Conservation (phyloP, 2,113 vertebrate species). For the Rhea pennata region DNA sequence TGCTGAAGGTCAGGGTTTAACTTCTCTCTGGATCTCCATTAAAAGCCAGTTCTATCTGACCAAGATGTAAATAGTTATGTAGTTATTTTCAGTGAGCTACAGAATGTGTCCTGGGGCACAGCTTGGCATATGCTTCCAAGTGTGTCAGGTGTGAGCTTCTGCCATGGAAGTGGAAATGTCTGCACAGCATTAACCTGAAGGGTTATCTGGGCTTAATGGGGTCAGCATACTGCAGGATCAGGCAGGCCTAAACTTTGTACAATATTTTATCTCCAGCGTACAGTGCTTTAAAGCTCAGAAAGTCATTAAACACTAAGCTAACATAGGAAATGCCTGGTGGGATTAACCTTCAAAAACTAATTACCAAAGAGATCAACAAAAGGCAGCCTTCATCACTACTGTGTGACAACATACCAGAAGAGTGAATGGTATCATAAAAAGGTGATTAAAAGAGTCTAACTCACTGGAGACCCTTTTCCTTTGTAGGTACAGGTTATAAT, state of each 20-base stretch:
- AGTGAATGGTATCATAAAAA: neutral
- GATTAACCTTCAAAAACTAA: constrained; percentile 71
- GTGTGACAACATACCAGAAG: neutral
- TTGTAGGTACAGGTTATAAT: neutral
- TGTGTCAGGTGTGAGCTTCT: neutral
- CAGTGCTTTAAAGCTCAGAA: constrained; percentile 36
- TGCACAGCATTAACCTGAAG: neutral
- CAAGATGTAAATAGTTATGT: neutral
- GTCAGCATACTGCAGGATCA: neutral
- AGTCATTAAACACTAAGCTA: constrained; percentile 37
- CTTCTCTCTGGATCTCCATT: neutral
- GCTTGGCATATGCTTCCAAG: neutral
- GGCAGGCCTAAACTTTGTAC: neutral
- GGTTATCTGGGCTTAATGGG: neutral
- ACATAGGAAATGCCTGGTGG: constrained; percentile 49
- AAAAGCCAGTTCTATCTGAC: neutral
- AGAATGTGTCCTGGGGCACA: neutral
- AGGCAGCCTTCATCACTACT: neutral
- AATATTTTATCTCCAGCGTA: constrained; percentile 20
- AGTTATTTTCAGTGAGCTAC: neutral
- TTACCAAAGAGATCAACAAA: constrained; percentile 64
- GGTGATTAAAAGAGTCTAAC: neutral
- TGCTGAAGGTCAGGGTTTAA: neutral
- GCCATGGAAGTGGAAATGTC: neutral
- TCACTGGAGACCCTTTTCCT: neutral